These are phyloP conservation scores for Montipora efflorescens DNA, from an alignment of 64 coral and sea anemone genomes.

Conservation along the genomic window DNA sequence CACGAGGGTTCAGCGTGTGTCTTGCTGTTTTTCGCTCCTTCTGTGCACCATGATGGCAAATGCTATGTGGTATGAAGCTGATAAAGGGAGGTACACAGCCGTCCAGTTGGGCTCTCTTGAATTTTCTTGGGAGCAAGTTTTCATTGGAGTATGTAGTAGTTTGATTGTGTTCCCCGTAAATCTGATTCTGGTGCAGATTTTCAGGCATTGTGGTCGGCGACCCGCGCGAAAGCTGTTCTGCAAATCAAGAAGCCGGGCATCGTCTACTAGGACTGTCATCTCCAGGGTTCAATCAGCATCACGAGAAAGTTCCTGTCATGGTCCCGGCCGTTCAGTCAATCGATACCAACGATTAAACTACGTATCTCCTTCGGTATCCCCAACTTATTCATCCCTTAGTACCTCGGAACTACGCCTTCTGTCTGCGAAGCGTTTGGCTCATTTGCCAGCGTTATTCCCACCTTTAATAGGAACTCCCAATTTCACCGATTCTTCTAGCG, in stretches of 20 bases:
- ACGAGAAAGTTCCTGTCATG: background rate
- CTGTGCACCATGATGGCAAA: slow-evolving; percentile 99
- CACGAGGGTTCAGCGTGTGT: slow-evolving; percentile 90
- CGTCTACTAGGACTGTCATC: background rate
- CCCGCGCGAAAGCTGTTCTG: background rate
- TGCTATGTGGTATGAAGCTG: slow-evolving; percentile 96
- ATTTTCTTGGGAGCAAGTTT: slow-evolving; percentile 96
- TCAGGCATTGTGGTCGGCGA: slow-evolving; percentile 70
- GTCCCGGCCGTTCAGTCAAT: background rate
- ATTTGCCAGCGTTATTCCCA: background rate
- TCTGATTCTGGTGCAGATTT: slow-evolving; percentile 90
- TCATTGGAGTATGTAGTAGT: slow-evolving; percentile 90
- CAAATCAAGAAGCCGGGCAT: background rate
- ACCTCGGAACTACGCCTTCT: background rate
- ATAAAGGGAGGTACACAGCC: slow-evolving; percentile 49
- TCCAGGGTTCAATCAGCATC: slow-evolving; percentile 1
- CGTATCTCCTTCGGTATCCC: background rate
- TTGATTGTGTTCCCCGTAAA: slow-evolving; percentile 96
- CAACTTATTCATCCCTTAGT: background rate
- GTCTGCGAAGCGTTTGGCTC: slow-evolving; percentile 3
- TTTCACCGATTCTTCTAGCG: background rate
- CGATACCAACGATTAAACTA: background rate
- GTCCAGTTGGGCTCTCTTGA: slow-evolving; percentile 77
- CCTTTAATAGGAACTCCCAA: background rate
- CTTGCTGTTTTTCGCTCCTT: slow-evolving; percentile 95